Base-by-base conservation (phyloP, 2,888 invertebrate genomes). In the Acronicta aceris region DNA sequence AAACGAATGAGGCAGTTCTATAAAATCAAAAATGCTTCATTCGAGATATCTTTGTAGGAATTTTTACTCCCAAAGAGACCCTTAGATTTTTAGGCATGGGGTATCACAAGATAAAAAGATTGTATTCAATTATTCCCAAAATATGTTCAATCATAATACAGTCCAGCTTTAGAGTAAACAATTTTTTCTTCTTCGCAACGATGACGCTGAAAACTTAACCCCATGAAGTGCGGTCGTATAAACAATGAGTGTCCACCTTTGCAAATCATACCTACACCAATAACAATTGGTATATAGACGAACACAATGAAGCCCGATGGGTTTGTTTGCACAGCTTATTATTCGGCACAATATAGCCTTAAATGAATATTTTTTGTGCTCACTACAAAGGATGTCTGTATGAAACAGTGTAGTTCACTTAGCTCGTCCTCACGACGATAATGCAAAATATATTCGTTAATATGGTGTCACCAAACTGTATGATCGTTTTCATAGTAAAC, bases 281-380 rank as follows among this genome's bases (percentile, higher is more conserved):
- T 45, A 72, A 72, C 59, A 65, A 61, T 58, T n/a, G 49, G 43
- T 25, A 45, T 52, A 64, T 53, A 67, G 52, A 16, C 43, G 45
- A 55, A 61, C 36, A 75, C 68, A 79, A 73, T 70, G 48, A 54
- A 64, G 48, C 48, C 12, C 43, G 64, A 64, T 76, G 63, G 60
- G 43, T 65, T 59, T 78, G 59, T 81, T 78, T 79, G 54, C 47
- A 71, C 77, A 79, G 77, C 67, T 79, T 76, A 75, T 65, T 76
- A 71, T 74, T 75, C 43, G 55, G 55, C 58, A 71, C 67, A 71
- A 65, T 67, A 59, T 55, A 59, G 49, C 58, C 16, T 55, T 49
- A 65, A 73, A 76, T 62, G 51, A 59, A 54, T 57, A 54, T 51
- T 64, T 68, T 67, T 74, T 77, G 52, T 49, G 36, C 52, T 13